Evolutionary conservation across 2,888 invertebrate genomes (phyloP).

Genomic region (Eupeodes latifasciatus): DNA sequence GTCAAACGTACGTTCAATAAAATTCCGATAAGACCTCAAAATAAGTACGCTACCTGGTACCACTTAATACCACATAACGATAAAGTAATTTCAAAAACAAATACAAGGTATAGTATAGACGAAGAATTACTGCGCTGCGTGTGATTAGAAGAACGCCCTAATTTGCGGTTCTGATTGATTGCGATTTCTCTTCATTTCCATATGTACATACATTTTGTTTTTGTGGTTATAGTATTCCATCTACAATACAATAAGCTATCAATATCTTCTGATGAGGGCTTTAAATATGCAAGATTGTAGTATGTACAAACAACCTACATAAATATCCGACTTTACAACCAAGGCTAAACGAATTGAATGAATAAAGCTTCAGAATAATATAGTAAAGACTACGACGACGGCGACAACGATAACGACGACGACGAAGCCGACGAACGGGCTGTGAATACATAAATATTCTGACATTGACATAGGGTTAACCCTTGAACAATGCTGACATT

Average conservation of each 20-base stretch:
- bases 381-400: background rate
- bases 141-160: conserved; percentile 65
- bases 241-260: conserved; percentile 5
- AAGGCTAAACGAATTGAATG: conserved; percentile 62
- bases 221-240: conserved; percentile 44
- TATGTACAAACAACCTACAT: conserved; percentile 58
- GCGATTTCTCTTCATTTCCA: conserved; percentile 63
- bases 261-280: conserved; percentile 21
- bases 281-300: conserved; percentile 47
- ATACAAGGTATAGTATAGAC: conserved; percentile 37
- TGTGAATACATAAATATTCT: conserved; percentile 63
- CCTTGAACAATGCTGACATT: conserved; percentile 75
- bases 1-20: conserved; percentile 55
- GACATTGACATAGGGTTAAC: conserved; percentile 75
- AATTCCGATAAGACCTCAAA: conserved; percentile 23
- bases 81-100: background rate
- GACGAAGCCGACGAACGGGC: background rate
- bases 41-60: conserved; percentile 22
- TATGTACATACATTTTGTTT: background rate
- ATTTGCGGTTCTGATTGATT: conserved; percentile 66
- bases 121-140: conserved; percentile 20
- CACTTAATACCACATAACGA: conserved; percentile 26
- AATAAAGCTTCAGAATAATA: conserved; percentile 1
- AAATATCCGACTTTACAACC: conserved; percentile 49
- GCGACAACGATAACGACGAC: no score